Evolutionary conservation across 1,140 invertebrate species (phyloP).

Genomic region (Drosophila pectinifera): DNA sequence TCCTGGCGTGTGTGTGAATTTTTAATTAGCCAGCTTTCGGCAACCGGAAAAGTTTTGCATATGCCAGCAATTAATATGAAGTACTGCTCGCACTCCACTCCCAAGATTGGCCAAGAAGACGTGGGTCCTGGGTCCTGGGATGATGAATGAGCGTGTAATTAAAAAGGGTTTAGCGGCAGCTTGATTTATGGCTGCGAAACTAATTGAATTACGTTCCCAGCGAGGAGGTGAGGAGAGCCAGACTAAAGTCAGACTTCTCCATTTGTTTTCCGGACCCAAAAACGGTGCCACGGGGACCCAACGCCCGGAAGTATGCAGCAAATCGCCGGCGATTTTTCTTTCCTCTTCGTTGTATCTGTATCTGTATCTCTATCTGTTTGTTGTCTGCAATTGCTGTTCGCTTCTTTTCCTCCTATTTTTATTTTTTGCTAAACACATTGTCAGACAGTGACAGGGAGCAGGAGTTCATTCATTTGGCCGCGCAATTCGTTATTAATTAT

Average conservation of each 20-base stretch:
- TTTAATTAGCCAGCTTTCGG: slow-evolving; percentile 78
- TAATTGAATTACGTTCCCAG: slow-evolving; percentile 68
- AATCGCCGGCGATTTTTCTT: slow-evolving; percentile 50
- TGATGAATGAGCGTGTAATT: slow-evolving; percentile 75
- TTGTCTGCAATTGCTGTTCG: slow-evolving; percentile 8
- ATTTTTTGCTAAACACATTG: slow-evolving; percentile 66
- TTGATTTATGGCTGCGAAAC: slow-evolving; percentile 73
- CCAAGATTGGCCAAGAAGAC: slow-evolving; percentile 41
- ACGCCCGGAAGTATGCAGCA: slow-evolving; percentile 45
- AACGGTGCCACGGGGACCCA: slow-evolving; percentile 11
- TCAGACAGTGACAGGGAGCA: slow-evolving; percentile 71
- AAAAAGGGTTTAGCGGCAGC: slow-evolving; percentile 74
- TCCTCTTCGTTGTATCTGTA: slow-evolving; percentile 8
- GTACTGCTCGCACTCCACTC: slow-evolving; percentile 24
- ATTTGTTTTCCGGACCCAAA: slow-evolving; percentile 45
- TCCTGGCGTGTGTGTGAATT: slow-evolving; percentile 58
- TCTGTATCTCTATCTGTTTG: slow-evolving; percentile 12
- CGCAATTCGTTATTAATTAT: slow-evolving; percentile 57
- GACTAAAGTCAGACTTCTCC: slow-evolving; percentile 55
- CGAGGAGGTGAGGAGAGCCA: slow-evolving; percentile 16
- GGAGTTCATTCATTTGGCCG: slow-evolving; percentile 71
- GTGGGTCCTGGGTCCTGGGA: slow-evolving; percentile 30
- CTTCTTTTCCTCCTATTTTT: slow-evolving; percentile 19
- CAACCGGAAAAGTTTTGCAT: slow-evolving; percentile 62
- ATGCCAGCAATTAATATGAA: slow-evolving; percentile 70